Conservation (phyloP, 2,113 vertebrate genomes). For the Nanorana parkeri region DNA sequence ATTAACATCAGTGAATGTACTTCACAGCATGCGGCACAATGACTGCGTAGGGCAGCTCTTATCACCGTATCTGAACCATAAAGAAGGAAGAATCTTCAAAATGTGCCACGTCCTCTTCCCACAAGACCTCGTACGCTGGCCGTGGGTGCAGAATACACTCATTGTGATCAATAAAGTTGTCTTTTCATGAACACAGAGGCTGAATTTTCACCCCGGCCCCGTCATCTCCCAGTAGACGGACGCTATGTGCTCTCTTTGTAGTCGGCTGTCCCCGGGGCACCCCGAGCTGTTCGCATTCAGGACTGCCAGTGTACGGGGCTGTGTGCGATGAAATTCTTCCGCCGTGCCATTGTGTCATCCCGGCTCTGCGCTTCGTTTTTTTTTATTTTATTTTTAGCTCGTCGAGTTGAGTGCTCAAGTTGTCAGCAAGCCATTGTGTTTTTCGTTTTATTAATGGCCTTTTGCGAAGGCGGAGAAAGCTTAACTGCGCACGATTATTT, state of each 20-base stretch:
- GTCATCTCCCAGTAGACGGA: slow-evolving; percentile 59
- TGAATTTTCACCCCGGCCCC: slow-evolving; percentile 60
- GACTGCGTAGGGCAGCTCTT: neutral
- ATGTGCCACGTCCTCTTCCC: slow-evolving; percentile 22
- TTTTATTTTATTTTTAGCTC: slow-evolving; percentile 51
- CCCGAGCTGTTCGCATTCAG: slow-evolving; percentile 64
- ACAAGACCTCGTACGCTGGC: slow-evolving; percentile 8
- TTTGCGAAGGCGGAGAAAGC: neutral
- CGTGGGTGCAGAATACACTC: slow-evolving; percentile 42
- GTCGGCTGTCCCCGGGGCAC: slow-evolving; percentile 62
- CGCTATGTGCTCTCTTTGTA: slow-evolving; percentile 67
- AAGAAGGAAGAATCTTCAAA: neutral
- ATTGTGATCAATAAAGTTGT: slow-evolving; percentile 59
- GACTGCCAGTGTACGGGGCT: slow-evolving; percentile 65
- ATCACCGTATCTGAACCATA: neutral
- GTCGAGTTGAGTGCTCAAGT: neutral
- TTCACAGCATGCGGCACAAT: too few species aligned
- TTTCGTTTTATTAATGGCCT: neutral
- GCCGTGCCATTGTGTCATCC: slow-evolving; percentile 58
- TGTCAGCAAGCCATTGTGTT: slow-evolving; percentile 17
- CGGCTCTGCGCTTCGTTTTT: slow-evolving; percentile 9
- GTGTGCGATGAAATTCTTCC: slow-evolving; percentile 65
- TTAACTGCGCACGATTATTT: too few species aligned
- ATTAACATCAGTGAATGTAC: too few species aligned
- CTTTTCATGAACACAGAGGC: slow-evolving; percentile 52